A percentile compares a stretch with the other conserved stretches of the same genome.
Conservation (phyloP, 2,797 vertebrate species). For the Channa striata region DNA sequence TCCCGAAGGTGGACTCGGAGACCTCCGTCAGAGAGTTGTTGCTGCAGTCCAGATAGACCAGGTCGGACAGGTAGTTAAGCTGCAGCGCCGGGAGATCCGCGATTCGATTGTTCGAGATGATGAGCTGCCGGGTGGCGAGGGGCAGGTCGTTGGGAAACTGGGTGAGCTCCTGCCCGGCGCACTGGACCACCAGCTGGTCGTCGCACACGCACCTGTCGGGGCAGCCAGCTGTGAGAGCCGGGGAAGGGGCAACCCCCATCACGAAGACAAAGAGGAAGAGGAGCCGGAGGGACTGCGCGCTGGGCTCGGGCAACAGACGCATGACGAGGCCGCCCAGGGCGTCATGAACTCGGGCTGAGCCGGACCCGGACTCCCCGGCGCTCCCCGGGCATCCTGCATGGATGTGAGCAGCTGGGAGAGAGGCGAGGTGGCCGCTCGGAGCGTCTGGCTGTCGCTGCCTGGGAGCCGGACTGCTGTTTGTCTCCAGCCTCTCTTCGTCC, state of each 20-base stretch:
- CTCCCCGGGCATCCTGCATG: slow-evolving; percentile 84
- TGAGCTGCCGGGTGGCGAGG: slow-evolving; percentile 91
- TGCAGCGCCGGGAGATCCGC: slow-evolving; percentile 89
- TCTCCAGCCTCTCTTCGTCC: slow-evolving; percentile 71
- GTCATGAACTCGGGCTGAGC: slow-evolving; percentile 84
- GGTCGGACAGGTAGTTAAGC: slow-evolving; percentile 92
- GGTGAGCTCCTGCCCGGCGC: slow-evolving; percentile 86
- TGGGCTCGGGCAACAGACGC: slow-evolving; percentile 83
- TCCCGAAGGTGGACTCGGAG: slow-evolving; percentile 92
- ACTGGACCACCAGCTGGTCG: slow-evolving; percentile 91
- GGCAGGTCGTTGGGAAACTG: slow-evolving; percentile 89
- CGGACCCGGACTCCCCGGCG: slow-evolving; percentile 79
- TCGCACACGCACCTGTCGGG: slow-evolving; percentile 90
- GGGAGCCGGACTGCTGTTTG: slow-evolving; percentile 62
- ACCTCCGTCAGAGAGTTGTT: slow-evolving; percentile 90
- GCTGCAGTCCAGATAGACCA: slow-evolving; percentile 94
- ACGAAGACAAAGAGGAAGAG: slow-evolving; percentile 88
- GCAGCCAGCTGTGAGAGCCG: slow-evolving; percentile 85
- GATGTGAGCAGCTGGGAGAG: slow-evolving; percentile 61
- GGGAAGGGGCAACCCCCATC: slow-evolving; percentile 87
- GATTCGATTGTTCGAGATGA: slow-evolving; percentile 89
- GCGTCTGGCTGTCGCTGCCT: slow-evolving; percentile 57
- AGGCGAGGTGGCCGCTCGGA: slow-evolving; percentile 49
- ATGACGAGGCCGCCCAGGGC: slow-evolving; percentile 83
- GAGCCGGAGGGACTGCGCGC: slow-evolving; percentile 82